These are phyloP conservation scores for Gallinago stenura DNA, from an alignment of 2,797 vertebrate species.

Conservation along the genomic window DNA sequence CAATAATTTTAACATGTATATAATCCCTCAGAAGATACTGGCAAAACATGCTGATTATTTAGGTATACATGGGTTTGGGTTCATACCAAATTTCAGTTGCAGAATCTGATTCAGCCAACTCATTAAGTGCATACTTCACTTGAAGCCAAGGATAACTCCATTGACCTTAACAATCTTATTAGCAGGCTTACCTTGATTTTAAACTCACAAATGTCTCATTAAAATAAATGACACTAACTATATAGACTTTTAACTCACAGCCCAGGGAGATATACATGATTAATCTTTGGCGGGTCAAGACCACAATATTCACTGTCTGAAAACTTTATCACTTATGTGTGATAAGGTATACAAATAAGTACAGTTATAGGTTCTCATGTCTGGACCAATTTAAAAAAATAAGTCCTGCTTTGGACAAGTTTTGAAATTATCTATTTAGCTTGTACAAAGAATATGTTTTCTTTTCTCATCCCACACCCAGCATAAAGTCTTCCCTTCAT, in stretches of 20 bases:
- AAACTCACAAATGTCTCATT: not conserved
- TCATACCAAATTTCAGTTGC: not conserved
- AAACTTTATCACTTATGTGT: not conserved
- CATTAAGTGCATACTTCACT: not conserved
- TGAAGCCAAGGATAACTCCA: not conserved
- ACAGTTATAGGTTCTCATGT: not conserved
- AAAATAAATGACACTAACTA: not conserved
- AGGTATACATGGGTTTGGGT: not conserved
- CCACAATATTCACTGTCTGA: not conserved
- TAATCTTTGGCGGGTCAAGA: not conserved
- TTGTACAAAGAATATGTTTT: not conserved
- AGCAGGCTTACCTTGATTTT: constrained; percentile 4
- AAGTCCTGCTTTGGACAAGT: not conserved
- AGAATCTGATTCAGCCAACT: not conserved
- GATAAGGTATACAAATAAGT: not conserved
- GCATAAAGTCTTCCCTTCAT: not conserved
- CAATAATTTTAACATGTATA: not conserved
- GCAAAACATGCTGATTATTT: not conserved
- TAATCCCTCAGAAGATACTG: not conserved
- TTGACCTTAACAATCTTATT: not conserved
- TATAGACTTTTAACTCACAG: not conserved
- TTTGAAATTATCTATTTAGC: not conserved
- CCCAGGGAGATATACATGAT: not conserved
- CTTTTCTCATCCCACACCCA: not conserved
- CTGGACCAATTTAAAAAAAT: not conserved